These are phyloP conservation scores for Sprattus sprattus DNA, from an alignment of 2,113 vertebrate species.

Conservation along the genomic window DNA sequence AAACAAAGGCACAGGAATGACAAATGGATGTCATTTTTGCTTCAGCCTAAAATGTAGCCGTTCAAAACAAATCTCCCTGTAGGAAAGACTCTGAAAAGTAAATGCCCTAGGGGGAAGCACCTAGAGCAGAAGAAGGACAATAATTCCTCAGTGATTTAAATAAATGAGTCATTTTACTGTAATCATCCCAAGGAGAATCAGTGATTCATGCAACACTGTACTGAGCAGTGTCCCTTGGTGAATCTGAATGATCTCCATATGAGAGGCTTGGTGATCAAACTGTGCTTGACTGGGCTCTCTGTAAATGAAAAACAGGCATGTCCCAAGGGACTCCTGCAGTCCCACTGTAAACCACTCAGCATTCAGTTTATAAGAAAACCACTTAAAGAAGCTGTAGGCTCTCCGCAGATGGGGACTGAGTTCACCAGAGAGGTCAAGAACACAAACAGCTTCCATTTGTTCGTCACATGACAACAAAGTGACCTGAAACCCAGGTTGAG, in stretches of 20 bases:
- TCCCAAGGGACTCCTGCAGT: not conserved
- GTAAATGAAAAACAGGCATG: constrained; percentile 11
- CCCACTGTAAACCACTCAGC: constrained; percentile 17
- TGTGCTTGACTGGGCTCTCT: not conserved
- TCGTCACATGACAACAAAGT: constrained; percentile 6
- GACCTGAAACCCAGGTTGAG: not conserved
- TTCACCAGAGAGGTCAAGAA: not conserved
- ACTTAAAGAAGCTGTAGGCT: not conserved
- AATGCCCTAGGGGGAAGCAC: not conserved
- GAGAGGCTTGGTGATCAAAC: constrained; percentile 14
- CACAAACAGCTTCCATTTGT: constrained; percentile 12
- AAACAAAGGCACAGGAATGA: not conserved
- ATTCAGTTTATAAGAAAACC: constrained; percentile 6
- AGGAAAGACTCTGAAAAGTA: not conserved
- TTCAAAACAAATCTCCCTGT: not conserved
- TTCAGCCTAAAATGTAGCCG: not conserved
- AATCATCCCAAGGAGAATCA: not conserved
- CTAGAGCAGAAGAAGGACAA: not conserved
- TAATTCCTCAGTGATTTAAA: not conserved
- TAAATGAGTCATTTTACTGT: not conserved
- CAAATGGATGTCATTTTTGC: not conserved
- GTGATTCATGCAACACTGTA: not conserved
- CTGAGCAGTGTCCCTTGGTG: not conserved
- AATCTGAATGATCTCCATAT: constrained; percentile 14
- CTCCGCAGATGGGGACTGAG: constrained; percentile 4